Conservation (phyloP, 1,140 invertebrate genomes). For the Halictus rubicundus region DNA sequence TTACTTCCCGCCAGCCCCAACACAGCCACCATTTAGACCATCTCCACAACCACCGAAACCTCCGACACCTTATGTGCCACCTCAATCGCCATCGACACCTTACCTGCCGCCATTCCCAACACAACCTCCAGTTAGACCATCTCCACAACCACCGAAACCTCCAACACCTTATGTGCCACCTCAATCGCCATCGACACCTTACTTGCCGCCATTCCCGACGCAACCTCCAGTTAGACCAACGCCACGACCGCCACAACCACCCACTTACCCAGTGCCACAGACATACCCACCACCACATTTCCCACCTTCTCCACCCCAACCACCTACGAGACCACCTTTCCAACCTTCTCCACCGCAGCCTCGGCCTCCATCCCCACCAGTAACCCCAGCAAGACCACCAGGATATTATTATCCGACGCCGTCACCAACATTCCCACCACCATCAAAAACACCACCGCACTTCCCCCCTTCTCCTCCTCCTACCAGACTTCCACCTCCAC, state of each 20-base stretch:
- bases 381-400: not conserved
- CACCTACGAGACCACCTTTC: not conserved
- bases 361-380: not conserved
- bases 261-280: no score
- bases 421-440: not conserved
- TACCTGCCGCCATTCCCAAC: no score
- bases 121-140: conserved; percentile 1
- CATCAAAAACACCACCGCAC: no score
- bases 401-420: not conserved
- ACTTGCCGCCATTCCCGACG: not conserved
- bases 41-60: no score
- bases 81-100: not conserved
- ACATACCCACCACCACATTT: no score
- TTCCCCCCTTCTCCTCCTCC: not conserved
- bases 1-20: not conserved
- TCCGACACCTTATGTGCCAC: conserved; percentile 2
- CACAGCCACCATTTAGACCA: not conserved
- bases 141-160: conserved; percentile 12
- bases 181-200: not conserved
- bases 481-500: no score
- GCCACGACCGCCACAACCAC: not conserved
- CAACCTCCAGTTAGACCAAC: not conserved
- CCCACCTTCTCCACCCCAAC: not conserved
- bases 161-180: not conserved
- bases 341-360: not conserved